Base-by-base conservation (phyloP, 2,888 invertebrate genomes). In the Drosophila acutilabella region DNA sequence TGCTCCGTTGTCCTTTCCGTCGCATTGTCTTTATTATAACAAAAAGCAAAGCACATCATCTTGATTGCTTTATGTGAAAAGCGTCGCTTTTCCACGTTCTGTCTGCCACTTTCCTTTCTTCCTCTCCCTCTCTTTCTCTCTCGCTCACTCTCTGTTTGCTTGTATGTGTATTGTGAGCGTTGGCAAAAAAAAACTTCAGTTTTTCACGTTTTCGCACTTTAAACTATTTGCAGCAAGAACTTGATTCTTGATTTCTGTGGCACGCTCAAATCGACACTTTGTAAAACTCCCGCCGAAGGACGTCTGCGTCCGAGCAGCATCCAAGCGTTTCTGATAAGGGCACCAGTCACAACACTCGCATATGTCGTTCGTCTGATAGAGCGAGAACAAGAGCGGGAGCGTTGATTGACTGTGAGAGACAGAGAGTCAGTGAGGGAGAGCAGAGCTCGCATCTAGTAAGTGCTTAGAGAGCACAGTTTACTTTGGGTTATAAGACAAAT, bases 271-370 rank as follows among this genome's bases (percentile, higher is more conserved):
- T 13, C 18, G 30, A 42, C 36, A 23, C 45, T n/a, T 13, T 26
- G 40, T 13, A 20, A 59, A 48, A 47, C 1, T 10, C 10, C n/a
- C 14, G 36, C 42, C 66, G 68, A 74, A 65, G 65, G 66, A 76
- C 83, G 73, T 75, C 83, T 75, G 81, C 76, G 60, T 60, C 52
- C 75, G 78, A 78, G 69, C 85, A 86, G 80, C 81, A 75, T 81
- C 85, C 81, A 81, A 84, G 81, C 81, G 80, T 78, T 78, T 86
- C 89, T 86, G 88, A 83, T 83, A 83, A 83, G 73, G 57, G 47
- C 45, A 78, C 71, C 62, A 71, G 60, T 53, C 74, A 64, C 73
- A 78, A 69, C 78, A 69, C 16, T 30, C 13, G 40, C 52, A 7
- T 42, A 52, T 50, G 52, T 23, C 20, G 52, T 56, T 38, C 45